Evolutionary conservation across 2,888 invertebrate genomes (phyloP), one percentile per base, ranked within the genome.

Genomic region (Arge pagana): DNA sequence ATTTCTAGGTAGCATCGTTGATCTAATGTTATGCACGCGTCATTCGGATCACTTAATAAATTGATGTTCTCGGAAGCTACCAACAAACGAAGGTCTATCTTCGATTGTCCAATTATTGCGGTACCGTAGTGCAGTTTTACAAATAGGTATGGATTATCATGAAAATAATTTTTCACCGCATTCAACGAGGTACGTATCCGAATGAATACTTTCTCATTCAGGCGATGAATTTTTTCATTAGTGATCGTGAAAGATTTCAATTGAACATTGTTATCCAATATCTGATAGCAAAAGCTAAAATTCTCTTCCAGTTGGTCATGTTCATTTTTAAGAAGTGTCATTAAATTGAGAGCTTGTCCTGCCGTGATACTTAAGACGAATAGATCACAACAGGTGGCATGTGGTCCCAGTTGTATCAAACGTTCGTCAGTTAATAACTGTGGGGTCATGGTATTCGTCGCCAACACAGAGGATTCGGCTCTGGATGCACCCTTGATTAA

Each of bases 291-390:
- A 36, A 77, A 63, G 24, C 52, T 56, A 33, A 70, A 64, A 39
- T 64, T 30, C 33, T 54, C 56, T 11, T 53, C 40, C n/a, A 61
- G 55, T 15, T 58, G 33, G 19, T 54, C 48, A 30, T 42, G 51
- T 19, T 64, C 57, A 11, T 59, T 50, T 10, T 58, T 54, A 48
- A 71, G 72, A 10, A 85, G 68, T 62, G 80, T 58, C 57, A 85
- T 81, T 28, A 86, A 63, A 66, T 86, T 84, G 51, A 80, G 79
- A 0, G 82, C 81, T 6, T 78, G 76, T 18, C 81, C 81, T 15
- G 85, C 80, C 23, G 80, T 76, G 21, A 87, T 77, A 56, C 79
- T 82, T 3, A 87, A 74, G 1, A 82, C 62, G 67, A 83, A 86
- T 52, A 74, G 58, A 41, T 71, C 68, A 7, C 62, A 56, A 43